A percentile compares a stretch with the other conserved stretches of the same genome.
phyloP scores from a whole-genome alignment of 2,888 invertebrate genomes.

The Brachylomia viminalis region DNA sequence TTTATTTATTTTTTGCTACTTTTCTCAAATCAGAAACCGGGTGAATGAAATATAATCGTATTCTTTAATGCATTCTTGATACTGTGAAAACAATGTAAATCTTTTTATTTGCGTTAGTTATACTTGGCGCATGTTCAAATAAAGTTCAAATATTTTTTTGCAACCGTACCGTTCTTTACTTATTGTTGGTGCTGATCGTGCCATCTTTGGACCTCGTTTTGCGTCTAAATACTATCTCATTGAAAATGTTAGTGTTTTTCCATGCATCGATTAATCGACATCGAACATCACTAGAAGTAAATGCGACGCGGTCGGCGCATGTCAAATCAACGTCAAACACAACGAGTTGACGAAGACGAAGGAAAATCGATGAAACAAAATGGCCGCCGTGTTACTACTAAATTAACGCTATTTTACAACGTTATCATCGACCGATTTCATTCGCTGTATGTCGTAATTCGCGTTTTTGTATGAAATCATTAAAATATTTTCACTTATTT shows the following conservation, averaged over 20 bases:
- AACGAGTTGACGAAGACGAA: not conserved
- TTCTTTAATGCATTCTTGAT: too few species aligned
- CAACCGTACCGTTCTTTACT: not conserved
- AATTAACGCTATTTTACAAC: slow-evolving; percentile 2
- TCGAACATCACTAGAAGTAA: slow-evolving; percentile 51
- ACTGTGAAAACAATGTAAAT: not conserved
- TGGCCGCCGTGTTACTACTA: slow-evolving; percentile 58
- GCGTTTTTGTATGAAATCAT: slow-evolving; percentile 11
- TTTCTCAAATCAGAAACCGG: too few species aligned
- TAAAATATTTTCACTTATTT: slow-evolving; percentile 2
- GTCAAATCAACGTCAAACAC: slow-evolving; percentile 60
- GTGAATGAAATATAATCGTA: too few species aligned
- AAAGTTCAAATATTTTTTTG: too few species aligned
- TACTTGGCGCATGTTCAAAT: not conserved
- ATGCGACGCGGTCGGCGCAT: slow-evolving; percentile 44
- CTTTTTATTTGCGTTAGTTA: not conserved
- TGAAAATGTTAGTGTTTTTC: not conserved
- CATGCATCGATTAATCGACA: slow-evolving; percentile 39
- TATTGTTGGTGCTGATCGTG: not conserved
- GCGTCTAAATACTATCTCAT: not conserved
- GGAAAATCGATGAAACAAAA: slow-evolving; percentile 55
- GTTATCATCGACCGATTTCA: slow-evolving; percentile 28
- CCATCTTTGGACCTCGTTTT: not conserved
- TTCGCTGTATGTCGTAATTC: slow-evolving; percentile 3
- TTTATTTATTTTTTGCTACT: too few species aligned